These are phyloP conservation scores for Thunnus thynnus DNA, from an alignment of 2,113 vertebrate genomes.

Conservation along the genomic window DNA sequence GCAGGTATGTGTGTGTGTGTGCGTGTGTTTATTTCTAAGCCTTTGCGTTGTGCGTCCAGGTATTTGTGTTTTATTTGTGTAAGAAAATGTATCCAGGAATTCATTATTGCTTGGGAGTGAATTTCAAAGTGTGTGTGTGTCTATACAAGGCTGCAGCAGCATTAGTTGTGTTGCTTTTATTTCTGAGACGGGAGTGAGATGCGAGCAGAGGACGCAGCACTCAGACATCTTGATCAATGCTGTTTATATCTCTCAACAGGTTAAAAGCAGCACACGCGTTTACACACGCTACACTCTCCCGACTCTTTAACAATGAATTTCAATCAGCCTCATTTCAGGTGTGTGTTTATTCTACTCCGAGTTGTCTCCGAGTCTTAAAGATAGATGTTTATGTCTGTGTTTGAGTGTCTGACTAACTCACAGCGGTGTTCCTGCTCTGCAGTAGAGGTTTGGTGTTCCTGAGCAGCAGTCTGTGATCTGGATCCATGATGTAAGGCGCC, in stretches of 20 bases:
- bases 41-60: constrained; percentile 11
- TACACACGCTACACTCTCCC: neutral
- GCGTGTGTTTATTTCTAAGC: neutral
- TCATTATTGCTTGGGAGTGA: neutral
- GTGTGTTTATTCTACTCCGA: neutral
- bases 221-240: neutral
- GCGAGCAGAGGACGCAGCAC: neutral
- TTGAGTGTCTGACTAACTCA: constrained; percentile 76
- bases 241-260: neutral
- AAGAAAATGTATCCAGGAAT: neutral
- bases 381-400: neutral
- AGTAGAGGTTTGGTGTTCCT: constrained; percentile 96
- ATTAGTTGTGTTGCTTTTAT: constrained; percentile 26
- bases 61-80: constrained; percentile 29
- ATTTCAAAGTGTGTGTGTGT: constrained; percentile 12
- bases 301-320: neutral
- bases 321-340: neutral
- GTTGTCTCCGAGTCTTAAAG: neutral
- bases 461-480: constrained; percentile 94
- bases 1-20: neutral
- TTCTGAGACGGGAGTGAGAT: constrained; percentile 5
- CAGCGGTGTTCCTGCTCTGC: constrained; percentile 97
- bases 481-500: constrained; percentile 92
- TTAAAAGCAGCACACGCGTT: neutral
- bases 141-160: neutral